Evolutionary conservation across 1,140 invertebrate species (phyloP).

Genomic region (Pentalonia nigronervosa): DNA sequence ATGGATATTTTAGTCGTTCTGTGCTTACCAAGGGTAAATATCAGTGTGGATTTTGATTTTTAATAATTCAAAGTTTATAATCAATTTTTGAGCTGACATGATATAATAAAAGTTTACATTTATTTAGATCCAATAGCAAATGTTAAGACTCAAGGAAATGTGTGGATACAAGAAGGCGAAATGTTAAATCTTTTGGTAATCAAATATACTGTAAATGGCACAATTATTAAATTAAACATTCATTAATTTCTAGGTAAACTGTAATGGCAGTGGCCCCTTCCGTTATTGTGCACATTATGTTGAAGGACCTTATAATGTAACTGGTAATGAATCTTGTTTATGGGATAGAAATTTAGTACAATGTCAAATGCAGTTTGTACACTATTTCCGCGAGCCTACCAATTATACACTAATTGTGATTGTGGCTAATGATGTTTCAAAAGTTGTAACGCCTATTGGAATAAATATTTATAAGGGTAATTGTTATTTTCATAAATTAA

Average conservation of each 20-base stretch:
- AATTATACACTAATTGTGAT: slow-evolving; percentile 78
- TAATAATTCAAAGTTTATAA: background rate
- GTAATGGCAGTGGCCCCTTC: slow-evolving; percentile 76
- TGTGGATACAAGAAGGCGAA: slow-evolving; percentile 82
- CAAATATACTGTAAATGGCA: background rate
- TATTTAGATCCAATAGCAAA: slow-evolving; percentile 72
- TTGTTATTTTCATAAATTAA: background rate
- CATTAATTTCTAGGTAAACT: slow-evolving; percentile 63
- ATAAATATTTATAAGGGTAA: slow-evolving; percentile 84
- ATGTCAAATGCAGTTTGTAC: slow-evolving; percentile 72
- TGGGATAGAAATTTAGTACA: slow-evolving; percentile 29
- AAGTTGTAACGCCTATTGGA: slow-evolving; percentile 72
- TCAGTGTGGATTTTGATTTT: background rate
- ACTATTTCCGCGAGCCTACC: slow-evolving; percentile 73
- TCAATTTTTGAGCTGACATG: background rate
- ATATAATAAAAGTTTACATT: background rate
- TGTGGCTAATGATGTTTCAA: slow-evolving; percentile 76
- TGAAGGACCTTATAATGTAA: slow-evolving; percentile 76
- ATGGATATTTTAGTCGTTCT: slow-evolving; percentile 40
- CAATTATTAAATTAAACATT: background rate
- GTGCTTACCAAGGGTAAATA: slow-evolving; percentile 45
- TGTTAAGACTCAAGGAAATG: slow-evolving; percentile 73
- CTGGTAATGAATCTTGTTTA: slow-evolving; percentile 78
- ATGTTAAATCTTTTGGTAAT: slow-evolving; percentile 72
- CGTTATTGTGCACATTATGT: slow-evolving; percentile 71